These are phyloP conservation scores for Aptenodytes patagonicus DNA, from an alignment of 2,113 vertebrate genomes.

Conservation along the genomic window DNA sequence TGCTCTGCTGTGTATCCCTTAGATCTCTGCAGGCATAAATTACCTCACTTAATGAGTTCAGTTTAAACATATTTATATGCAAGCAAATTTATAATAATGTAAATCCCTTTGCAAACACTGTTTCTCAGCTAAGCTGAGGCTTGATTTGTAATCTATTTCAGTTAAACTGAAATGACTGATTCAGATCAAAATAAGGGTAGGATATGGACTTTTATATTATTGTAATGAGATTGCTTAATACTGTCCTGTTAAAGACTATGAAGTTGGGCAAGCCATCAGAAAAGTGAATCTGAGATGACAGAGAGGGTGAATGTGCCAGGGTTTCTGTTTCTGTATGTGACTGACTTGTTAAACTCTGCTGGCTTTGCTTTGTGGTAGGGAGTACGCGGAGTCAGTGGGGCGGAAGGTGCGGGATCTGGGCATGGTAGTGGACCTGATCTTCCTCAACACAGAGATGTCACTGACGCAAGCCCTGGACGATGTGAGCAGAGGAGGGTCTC, in stretches of 20 bases:
- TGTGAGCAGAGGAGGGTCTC: conserved; percentile 91
- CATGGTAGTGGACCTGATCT: conserved; percentile 98
- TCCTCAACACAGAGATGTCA: conserved; percentile 97
- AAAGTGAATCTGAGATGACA: neutral
- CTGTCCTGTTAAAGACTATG: neutral
- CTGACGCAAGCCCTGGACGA: conserved; percentile 95
- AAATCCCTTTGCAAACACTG: neutral
- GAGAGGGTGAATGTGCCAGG: neutral
- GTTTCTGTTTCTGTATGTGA: neutral
- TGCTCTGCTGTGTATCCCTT: neutral
- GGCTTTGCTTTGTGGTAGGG: conserved; percentile 74
- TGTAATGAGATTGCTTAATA: neutral
- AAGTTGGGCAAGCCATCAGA: neutral
- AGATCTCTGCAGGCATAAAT: neutral
- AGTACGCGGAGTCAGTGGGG: conserved; percentile 97
- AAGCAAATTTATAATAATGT: neutral
- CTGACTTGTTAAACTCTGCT: neutral
- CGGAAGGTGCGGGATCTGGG: conserved; percentile 93
- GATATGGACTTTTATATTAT: neutral
- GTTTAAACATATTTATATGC: neutral
- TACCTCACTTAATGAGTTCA: neutral
- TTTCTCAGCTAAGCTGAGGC: neutral
- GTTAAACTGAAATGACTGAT: neutral
- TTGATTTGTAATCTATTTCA: neutral
- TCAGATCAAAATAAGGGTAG: neutral